Base-by-base conservation (phyloP, 2,888 invertebrate species). In the Folsomia manolachei region DNA sequence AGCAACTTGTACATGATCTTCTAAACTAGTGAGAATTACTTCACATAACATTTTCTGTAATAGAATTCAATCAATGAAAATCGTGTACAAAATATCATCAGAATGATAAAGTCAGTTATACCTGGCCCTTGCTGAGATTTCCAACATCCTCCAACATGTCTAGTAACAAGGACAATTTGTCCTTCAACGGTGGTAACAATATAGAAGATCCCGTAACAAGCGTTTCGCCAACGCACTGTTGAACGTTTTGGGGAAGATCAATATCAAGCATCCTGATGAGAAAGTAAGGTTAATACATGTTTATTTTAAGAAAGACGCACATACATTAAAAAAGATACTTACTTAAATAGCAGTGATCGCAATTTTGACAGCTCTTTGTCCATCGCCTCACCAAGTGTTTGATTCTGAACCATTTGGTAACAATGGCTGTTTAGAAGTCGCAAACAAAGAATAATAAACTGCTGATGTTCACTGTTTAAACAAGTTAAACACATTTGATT, bases 11-110 rank as follows among this genome's bases (percentile, higher is more conserved):
- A 84, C 84, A 76, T 88, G 87, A 82, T 88, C 88, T 81, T 88
- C 88, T 60, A 89, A 83, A 81, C 88, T 88, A 27, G 86, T 86
- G 73, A 89, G 83, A 68, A 89, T 87, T 64, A 89, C 88, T 69
- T 85, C 86, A 74, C 88, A 83, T 73, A 89, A 85, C 86, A 88
- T 86, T 81, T 87, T 85, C 85, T 86, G 81, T n/a, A n/a, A n/a
- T n/a, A 21, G 73, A 77, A 11, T 63, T 66, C 1, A 69, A 53
- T 60, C 9, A 21, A 66, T 61, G 52, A 63, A 61, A 65, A 39
- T 65, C 2, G 25, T n/a, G 25, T 25, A n/a, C n/a, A 56, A 56
- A 56, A 56, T 56, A 56, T n/a, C 7, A 53, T 56, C 2, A 66
- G 23, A 23, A 39, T 66, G 9, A 39, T 21, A 60, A 60, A 60